These are phyloP conservation scores for Psittacula derbiana DNA, from an alignment of 2,797 vertebrate species.

Conservation along the genomic window DNA sequence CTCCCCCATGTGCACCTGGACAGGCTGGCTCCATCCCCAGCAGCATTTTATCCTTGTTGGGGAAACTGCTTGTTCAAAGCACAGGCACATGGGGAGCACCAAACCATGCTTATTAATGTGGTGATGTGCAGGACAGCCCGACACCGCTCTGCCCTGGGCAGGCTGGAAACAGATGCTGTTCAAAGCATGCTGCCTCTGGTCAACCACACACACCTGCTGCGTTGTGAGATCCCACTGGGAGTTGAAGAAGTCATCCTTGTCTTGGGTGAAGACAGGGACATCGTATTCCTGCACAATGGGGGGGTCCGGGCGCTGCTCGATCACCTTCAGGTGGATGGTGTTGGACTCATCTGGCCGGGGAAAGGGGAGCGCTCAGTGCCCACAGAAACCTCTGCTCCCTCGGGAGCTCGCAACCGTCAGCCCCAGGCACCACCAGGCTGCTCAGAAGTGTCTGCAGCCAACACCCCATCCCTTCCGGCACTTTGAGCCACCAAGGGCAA, in stretches of 20 bases:
- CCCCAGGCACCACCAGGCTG: background rate
- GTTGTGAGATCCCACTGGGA: slow-evolving; percentile 98
- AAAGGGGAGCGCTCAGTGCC: background rate
- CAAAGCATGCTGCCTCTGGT: fast-evolving
- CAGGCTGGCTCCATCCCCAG: background rate
- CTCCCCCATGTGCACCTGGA: fast-evolving
- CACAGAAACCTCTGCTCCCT: background rate
- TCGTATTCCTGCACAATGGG: slow-evolving; percentile 96
- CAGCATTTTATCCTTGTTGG: background rate
- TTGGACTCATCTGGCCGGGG: slow-evolving; percentile 89
- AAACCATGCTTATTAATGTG: fast-evolving
- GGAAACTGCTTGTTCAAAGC: background rate
- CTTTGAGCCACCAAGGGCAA: background rate
- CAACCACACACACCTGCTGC: slow-evolving; percentile 83
- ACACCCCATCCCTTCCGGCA: background rate
- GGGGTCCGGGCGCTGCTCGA: slow-evolving; percentile 90
- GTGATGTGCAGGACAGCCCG: background rate
- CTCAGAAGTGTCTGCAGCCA: fast-evolving
- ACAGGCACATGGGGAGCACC: background rate
- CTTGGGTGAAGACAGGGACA: slow-evolving; percentile 93
- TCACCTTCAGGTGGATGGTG: slow-evolving; percentile 96
- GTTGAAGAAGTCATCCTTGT: slow-evolving; percentile 93
- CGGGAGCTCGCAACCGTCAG: fast-evolving
- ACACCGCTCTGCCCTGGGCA: fast-evolving
- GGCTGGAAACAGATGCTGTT: background rate